phyloP scores from a whole-genome alignment of 2,888 invertebrate genomes.

The Dasysyrphus albostriatus region DNA sequence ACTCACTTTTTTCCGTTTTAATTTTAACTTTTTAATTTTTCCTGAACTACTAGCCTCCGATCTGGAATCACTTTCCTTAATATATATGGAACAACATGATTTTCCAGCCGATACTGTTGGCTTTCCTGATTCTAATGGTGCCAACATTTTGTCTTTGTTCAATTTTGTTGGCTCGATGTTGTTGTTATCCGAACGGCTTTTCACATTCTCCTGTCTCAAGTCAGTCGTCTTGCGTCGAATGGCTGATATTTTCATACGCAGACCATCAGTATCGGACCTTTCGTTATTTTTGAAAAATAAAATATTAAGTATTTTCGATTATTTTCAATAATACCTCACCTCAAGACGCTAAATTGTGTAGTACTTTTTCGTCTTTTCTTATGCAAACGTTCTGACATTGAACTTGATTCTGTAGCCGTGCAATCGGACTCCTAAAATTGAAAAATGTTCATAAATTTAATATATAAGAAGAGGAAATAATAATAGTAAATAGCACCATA shows the following conservation, averaged over 20 bases:
- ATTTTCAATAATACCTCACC: slow-evolving; percentile 20
- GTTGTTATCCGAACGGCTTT: slow-evolving; percentile 67
- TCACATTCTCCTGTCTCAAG: slow-evolving; percentile 35
- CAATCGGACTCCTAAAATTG: slow-evolving; percentile 80
- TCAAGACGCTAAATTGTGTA: slow-evolving; percentile 81
- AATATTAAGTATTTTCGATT: not conserved
- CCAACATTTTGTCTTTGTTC: slow-evolving; percentile 53
- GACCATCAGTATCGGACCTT: slow-evolving; percentile 82
- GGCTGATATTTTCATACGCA: slow-evolving; percentile 84
- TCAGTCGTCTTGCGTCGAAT: slow-evolving; percentile 78
- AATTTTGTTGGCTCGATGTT: slow-evolving; percentile 66
- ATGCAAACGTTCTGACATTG: slow-evolving; percentile 74
- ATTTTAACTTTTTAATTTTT: slow-evolving; percentile 80
- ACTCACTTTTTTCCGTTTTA: slow-evolving; percentile 81
- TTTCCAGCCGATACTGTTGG: not conserved
- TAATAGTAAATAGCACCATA: slow-evolving; percentile 62
- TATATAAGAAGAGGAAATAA: not conserved
- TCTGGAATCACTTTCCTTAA: slow-evolving; percentile 75
- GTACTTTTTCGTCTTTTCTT: slow-evolving; percentile 73
- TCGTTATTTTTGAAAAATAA: slow-evolving; percentile 28
- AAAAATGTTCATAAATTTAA: not conserved
- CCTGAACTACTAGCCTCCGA: slow-evolving; percentile 70
- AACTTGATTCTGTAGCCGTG: slow-evolving; percentile 81
- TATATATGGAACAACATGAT: slow-evolving; percentile 69
- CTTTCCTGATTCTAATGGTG: slow-evolving; percentile 45